Percentiles rank a stretch among this genome's conserved stretches.
Conservation (phyloP, 2,113 vertebrate species). For the Apus apus region DNA sequence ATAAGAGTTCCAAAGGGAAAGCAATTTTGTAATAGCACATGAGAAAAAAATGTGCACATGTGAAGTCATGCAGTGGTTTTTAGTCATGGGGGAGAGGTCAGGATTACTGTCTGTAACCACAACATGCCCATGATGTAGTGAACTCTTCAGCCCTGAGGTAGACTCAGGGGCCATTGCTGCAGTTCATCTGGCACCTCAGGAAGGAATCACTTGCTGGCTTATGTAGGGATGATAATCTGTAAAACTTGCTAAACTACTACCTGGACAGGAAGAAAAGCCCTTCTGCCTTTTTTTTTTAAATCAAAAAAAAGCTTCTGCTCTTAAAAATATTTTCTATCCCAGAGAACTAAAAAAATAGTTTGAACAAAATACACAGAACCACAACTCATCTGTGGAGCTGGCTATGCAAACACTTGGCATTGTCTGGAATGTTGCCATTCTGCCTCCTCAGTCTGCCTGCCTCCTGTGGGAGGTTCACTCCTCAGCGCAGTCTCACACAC, state of each 20-base stretch:
- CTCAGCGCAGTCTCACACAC: conserved; percentile 66
- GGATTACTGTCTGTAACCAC: background rate
- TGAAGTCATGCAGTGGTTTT: background rate
- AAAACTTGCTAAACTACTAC: background rate
- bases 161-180: fast-evolving
- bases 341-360: background rate
- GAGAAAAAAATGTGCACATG: background rate
- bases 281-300: background rate
- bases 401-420: background rate
- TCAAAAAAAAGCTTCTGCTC: background rate
- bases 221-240: background rate
- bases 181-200: background rate
- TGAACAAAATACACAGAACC: background rate
- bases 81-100: background rate
- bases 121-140: background rate
- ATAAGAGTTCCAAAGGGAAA: background rate
- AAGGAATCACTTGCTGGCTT: background rate
- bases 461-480: fast-evolving
- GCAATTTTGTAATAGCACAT: background rate
- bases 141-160: background rate
- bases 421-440: background rate
- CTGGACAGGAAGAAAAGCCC: background rate
- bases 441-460: background rate
- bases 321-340: background rate
- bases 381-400: background rate